Percentiles rank a stretch among this genome's conserved stretches.
These are phyloP conservation scores for Furcula furcula DNA, from an alignment of 2,888 invertebrate species.

Conservation along the genomic window DNA sequence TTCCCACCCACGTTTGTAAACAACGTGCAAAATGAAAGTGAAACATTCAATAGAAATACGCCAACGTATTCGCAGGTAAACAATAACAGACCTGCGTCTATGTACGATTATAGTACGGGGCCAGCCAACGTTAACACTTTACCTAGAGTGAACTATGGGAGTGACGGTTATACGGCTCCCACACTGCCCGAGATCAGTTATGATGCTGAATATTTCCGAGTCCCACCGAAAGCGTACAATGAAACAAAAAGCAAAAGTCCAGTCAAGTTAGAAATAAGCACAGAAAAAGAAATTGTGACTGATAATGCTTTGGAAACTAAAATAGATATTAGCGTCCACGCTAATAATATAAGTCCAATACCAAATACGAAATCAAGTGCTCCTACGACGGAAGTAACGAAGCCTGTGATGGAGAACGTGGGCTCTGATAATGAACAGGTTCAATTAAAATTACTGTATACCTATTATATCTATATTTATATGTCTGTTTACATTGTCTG, in stretches of 20 bases:
- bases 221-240: slow-evolving; percentile 28
- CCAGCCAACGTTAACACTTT: slow-evolving; percentile 27
- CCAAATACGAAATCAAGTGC: slow-evolving; percentile 4
- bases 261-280: slow-evolving; percentile 14
- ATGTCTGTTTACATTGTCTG: slow-evolving; percentile 63
- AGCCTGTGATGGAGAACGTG: slow-evolving; percentile 41
- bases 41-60: slow-evolving; percentile 40
- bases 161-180: slow-evolving; percentile 32
- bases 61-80: slow-evolving; percentile 38
- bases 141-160: slow-evolving; percentile 41
- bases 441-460: slow-evolving; percentile 69
- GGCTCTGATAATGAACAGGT: slow-evolving; percentile 62
- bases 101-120: slow-evolving; percentile 42
- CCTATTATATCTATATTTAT: slow-evolving; percentile 66
- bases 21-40: slow-evolving; percentile 34
- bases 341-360: slow-evolving; percentile 23
- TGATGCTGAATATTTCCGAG: slow-evolving; percentile 52
- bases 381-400: slow-evolving; percentile 21
- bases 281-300: slow-evolving; percentile 12
- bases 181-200: slow-evolving; percentile 52
- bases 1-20: slow-evolving; percentile 35
- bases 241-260: slow-evolving; percentile 17
- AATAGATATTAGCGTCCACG: slow-evolving; percentile 25
- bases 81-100: slow-evolving; percentile 47
- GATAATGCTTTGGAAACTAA: slow-evolving; percentile 12